These are phyloP conservation scores for Hybognathus amarus DNA, from an alignment of 2,797 vertebrate species.

Conservation along the genomic window DNA sequence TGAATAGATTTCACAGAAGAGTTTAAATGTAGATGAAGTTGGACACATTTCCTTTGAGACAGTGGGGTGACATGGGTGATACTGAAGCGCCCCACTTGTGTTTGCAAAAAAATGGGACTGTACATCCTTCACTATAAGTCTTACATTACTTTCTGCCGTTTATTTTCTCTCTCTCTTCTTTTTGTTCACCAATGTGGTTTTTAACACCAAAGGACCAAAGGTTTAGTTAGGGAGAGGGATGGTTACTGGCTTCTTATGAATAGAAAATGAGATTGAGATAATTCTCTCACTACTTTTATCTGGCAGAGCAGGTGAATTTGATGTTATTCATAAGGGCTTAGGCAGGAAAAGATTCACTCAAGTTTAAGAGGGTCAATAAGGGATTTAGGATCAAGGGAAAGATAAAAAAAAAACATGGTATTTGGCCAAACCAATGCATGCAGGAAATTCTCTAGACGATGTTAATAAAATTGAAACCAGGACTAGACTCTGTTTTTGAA, in stretches of 20 bases:
- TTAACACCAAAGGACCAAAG: neutral
- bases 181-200: neutral
- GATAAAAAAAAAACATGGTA: constrained; percentile 14
- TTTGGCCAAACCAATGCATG: neutral
- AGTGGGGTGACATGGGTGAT: constrained; percentile 13
- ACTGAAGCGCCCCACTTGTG: constrained; percentile 27
- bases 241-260: constrained; percentile 1
- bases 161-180: neutral
- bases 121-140: neutral
- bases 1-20: constrained; percentile 22
- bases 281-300: constrained; percentile 17
- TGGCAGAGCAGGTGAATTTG: constrained; percentile 17
- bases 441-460: neutral
- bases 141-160: neutral
- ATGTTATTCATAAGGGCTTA: constrained; percentile 47
- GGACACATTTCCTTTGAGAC: constrained; percentile 23
- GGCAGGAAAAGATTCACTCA: constrained; percentile 29
- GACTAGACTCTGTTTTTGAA: neutral
- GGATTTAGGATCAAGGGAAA: constrained; percentile 19
- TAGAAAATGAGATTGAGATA: constrained; percentile 40
- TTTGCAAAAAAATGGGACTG: constrained; percentile 2
- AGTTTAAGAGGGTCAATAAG: constrained; percentile 40
- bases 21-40: constrained; percentile 41
- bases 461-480: neutral
- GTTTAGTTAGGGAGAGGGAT: neutral